Conservation (phyloP, 2,113 vertebrate species). For the Vulpes ferrilata region DNA sequence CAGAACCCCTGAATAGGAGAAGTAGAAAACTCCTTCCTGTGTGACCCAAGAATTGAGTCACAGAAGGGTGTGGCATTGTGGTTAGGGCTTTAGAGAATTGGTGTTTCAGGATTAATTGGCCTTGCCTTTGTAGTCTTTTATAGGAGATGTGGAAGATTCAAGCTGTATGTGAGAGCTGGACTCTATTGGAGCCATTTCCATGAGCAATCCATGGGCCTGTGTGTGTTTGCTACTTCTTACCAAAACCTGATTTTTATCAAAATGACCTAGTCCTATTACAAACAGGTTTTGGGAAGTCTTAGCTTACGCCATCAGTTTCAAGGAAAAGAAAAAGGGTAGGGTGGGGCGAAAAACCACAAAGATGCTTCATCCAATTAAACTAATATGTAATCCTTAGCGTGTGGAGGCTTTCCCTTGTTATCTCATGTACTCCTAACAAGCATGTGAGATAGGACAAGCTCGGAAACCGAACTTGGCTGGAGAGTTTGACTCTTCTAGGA, state of each 20-base stretch:
- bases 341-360: slow-evolving; percentile 4
- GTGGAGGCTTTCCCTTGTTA: not conserved
- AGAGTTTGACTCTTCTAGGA: not conserved
- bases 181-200: not conserved
- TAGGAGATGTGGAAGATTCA: not conserved
- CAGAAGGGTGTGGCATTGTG: not conserved
- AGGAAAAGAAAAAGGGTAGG: slow-evolving; percentile 6
- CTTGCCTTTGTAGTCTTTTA: not conserved
- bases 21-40: not conserved
- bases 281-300: slow-evolving; percentile 34
- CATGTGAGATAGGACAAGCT: not conserved
- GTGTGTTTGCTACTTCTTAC: not conserved
- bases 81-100: not conserved
- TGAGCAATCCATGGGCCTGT: not conserved
- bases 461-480: not conserved
- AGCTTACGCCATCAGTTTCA: slow-evolving; percentile 31
- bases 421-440: not conserved
- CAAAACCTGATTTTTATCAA: slow-evolving; percentile 16
- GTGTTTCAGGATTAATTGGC: not conserved
- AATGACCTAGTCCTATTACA: not conserved
- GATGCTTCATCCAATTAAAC: not conserved
- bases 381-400: not conserved
- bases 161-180: not conserved
- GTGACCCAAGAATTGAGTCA: slow-evolving; percentile 12
- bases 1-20: not conserved